phyloP scores from a whole-genome alignment of 2,113 vertebrate genomes.

The Urocynchramus pylzowi region DNA sequence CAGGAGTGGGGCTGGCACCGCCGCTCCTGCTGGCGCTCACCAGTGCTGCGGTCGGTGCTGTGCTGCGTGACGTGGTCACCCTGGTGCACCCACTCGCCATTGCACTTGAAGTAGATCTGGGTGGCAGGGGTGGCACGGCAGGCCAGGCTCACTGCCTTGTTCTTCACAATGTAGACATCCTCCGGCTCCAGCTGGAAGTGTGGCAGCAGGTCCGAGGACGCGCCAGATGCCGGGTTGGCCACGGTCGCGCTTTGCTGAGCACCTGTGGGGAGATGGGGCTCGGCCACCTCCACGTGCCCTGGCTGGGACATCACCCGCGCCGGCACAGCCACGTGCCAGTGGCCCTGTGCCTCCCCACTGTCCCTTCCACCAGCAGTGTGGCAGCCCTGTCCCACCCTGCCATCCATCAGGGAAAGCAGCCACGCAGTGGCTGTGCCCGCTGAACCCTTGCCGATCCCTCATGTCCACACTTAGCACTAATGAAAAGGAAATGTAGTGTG shows the following conservation, averaged over 20 bases:
- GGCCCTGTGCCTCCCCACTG: fast-evolving
- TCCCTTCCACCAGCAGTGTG: fast-evolving
- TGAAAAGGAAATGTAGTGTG: constrained; percentile 85
- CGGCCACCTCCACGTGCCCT: not conserved
- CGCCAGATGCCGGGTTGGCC: constrained; percentile 78
- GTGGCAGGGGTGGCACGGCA: constrained; percentile 94
- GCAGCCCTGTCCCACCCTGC: not conserved
- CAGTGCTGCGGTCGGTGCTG: constrained; percentile 83
- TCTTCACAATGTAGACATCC: constrained; percentile 95
- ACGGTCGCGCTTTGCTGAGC: constrained; percentile 87
- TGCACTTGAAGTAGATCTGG: constrained; percentile 99
- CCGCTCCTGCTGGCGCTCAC: constrained; percentile 52
- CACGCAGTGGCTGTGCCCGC: not conserved
- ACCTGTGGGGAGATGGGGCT: constrained; percentile 65
- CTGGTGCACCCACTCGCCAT: constrained; percentile 98
- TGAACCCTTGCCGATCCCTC: constrained; percentile 77
- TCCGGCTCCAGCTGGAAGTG: constrained; percentile 94
- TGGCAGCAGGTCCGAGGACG: constrained; percentile 87
- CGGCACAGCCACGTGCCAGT: fast-evolving
- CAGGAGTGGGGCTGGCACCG: fast-evolving
- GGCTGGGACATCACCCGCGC: not conserved
- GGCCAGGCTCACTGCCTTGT: constrained; percentile 92
- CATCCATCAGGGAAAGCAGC: constrained; percentile 42
- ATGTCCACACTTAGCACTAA: constrained; percentile 82
- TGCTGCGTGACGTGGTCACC: constrained; percentile 89